phyloP scores from a whole-genome alignment of 1,140 invertebrate species.

The Gerris buenoi region DNA sequence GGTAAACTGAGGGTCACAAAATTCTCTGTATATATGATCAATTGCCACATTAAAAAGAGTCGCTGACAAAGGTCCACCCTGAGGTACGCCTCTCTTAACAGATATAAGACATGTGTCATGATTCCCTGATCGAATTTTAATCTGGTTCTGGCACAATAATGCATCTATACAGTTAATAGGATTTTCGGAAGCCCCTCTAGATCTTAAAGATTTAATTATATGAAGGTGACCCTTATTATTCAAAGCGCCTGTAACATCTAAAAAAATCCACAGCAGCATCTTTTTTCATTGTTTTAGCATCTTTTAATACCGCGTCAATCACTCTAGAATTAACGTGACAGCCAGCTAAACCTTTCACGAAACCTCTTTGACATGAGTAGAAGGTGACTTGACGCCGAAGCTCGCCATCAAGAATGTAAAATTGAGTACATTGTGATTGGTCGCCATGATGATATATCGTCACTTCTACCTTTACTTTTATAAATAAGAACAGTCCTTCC shows the following conservation, averaged over 20 bases:
- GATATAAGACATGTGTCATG: too few relatives aligned
- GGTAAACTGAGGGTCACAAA: too few relatives aligned
- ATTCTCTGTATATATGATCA: too few relatives aligned
- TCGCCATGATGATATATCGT: too few relatives aligned
- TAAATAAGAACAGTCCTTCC: too few relatives aligned
- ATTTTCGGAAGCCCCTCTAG: background rate
- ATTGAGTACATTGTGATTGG: background rate
- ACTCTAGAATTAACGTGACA: background rate
- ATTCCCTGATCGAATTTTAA: too few relatives aligned
- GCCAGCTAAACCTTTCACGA: background rate
- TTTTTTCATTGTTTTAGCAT: background rate
- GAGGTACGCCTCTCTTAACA: too few relatives aligned
- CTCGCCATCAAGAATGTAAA: background rate
- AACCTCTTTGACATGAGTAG: background rate
- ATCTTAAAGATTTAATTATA: background rate
- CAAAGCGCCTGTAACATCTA: background rate
- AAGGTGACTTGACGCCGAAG: background rate
- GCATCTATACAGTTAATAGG: background rate
- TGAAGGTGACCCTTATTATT: background rate
- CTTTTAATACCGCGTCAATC: background rate
- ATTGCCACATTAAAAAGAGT: too few relatives aligned
- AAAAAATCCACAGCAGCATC: too few relatives aligned
- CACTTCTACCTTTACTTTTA: too few relatives aligned
- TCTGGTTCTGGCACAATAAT: too few relatives aligned
- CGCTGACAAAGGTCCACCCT: too few relatives aligned